Evolutionary conservation across 2,888 invertebrate species (phyloP).

Genomic region (Adelognathus sp.): DNA sequence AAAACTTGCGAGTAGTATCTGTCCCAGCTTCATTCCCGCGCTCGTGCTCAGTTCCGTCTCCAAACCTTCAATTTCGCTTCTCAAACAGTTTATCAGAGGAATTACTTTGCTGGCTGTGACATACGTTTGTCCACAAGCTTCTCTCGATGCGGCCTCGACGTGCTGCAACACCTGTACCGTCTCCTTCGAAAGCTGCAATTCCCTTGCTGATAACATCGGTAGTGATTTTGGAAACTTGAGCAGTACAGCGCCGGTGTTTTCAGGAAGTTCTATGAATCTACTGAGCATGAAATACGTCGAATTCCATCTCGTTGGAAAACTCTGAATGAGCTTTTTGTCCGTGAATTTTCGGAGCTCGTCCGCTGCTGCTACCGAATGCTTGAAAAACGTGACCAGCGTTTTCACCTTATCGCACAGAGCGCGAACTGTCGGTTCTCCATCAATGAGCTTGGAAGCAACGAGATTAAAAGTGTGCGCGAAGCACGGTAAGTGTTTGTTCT

Average conservation of each 20-base stretch:
- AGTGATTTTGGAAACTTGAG: conserved; percentile 57
- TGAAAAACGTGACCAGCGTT: conserved; percentile 52
- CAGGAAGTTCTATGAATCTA: conserved; percentile 45
- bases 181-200: conserved; percentile 46
- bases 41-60: background rate
- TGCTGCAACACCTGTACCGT: conserved; percentile 44
- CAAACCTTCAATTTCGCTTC: conserved; percentile 3
- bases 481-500: conserved; percentile 27
- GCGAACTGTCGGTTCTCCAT: background rate
- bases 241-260: conserved; percentile 42
- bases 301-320: conserved; percentile 62
- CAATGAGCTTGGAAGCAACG: background rate
- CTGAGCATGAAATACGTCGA: conserved; percentile 59
- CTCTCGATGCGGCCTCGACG: conserved; percentile 44
- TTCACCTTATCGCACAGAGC: conserved; percentile 39
- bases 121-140: conserved; percentile 31
- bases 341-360: conserved; percentile 36
- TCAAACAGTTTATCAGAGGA: conserved; percentile 25
- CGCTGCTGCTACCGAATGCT: conserved; percentile 47
- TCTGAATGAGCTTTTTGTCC: conserved; percentile 48
- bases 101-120: conserved; percentile 46
- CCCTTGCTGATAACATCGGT: conserved; percentile 49
- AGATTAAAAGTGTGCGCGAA: conserved; percentile 36
- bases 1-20: background rate
- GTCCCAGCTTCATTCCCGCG: conserved; percentile 10